Evolutionary conservation across 1,140 invertebrate genomes (phyloP).

Genomic region (Aphelinus certus): DNA sequence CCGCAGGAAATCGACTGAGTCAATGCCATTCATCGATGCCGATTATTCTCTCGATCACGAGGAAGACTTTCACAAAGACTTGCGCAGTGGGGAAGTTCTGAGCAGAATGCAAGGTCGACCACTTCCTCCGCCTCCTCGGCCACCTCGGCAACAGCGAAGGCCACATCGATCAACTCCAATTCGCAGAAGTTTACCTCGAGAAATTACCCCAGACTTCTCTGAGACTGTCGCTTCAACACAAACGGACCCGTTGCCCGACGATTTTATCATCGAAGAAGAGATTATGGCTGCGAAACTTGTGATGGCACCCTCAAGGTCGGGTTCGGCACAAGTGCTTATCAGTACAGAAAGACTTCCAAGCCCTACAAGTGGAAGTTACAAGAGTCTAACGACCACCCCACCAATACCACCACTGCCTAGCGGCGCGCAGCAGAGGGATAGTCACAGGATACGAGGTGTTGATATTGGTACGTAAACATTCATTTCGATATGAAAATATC

Average conservation of each 20-base stretch:
- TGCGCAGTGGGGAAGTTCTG: slow-evolving; percentile 76
- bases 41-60: slow-evolving; percentile 52
- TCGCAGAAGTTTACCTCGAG: background rate
- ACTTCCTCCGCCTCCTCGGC: slow-evolving; percentile 81
- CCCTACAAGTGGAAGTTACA: slow-evolving; percentile 37
- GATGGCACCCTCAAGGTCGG: slow-evolving; percentile 56
- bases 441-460: background rate
- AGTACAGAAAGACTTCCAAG: slow-evolving; percentile 59
- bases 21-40: slow-evolving; percentile 71
- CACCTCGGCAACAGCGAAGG: slow-evolving; percentile 63
- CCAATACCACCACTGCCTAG: slow-evolving; percentile 51
- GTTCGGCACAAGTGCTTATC: slow-evolving; percentile 57
- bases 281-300: slow-evolving; percentile 59
- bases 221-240: slow-evolving; percentile 82
- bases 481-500: background rate
- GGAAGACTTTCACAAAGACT: slow-evolving; percentile 64
- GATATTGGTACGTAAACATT: slow-evolving; percentile 9
- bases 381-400: slow-evolving; percentile 36
- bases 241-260: slow-evolving; percentile 82
- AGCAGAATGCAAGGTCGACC: slow-evolving; percentile 84
- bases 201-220: slow-evolving; percentile 34
- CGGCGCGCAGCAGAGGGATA: slow-evolving; percentile 3
- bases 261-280: slow-evolving; percentile 74
- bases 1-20: slow-evolving; percentile 50
- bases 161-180: background rate